These are phyloP conservation scores for Tanytarsus gracilentus DNA, from an alignment of 2,888 invertebrate genomes.

Conservation along the genomic window DNA sequence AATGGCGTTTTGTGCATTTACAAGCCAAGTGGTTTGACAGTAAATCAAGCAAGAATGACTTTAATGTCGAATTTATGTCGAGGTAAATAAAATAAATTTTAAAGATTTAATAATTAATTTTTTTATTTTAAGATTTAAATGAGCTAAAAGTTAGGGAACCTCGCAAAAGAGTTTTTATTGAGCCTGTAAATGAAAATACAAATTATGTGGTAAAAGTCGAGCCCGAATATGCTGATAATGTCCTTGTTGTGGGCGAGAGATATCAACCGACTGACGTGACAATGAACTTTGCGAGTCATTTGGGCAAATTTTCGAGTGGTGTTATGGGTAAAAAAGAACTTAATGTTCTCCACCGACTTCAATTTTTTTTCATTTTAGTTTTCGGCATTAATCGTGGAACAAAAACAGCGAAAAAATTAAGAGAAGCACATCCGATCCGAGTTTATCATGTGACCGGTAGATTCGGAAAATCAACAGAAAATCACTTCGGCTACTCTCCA, in stretches of 20 bases:
- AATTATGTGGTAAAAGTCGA: constrained; percentile 50
- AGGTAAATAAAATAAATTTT: constrained; percentile 47
- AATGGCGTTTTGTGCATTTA: constrained; percentile 71
- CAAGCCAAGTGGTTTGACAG: constrained; percentile 58
- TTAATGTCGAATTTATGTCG: constrained; percentile 55
- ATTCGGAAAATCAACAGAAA: constrained; percentile 68
- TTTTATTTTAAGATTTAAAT: constrained; percentile 55
- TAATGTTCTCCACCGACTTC: not conserved
- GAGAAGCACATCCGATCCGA: constrained; percentile 53
- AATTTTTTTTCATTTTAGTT: constrained; percentile 45
- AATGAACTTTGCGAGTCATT: constrained; percentile 50
- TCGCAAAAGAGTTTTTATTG: constrained; percentile 51
- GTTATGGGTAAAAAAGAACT: constrained; percentile 52
- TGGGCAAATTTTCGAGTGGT: constrained; percentile 62
- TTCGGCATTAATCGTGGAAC: constrained; percentile 64
- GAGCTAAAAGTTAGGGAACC: constrained; percentile 53
- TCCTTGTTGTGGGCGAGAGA: constrained; percentile 64
- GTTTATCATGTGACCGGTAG: constrained; percentile 66
- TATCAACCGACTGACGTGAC: constrained; percentile 61
- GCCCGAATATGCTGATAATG: constrained; percentile 64
- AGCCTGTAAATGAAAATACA: constrained; percentile 51
- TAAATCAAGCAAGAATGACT: constrained; percentile 48
- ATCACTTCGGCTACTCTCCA: constrained; percentile 60
- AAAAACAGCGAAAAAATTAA: constrained; percentile 48
- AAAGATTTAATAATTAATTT: constrained; percentile 22